phyloP scores from a whole-genome alignment of 2,797 vertebrate genomes.

The Oryzias sinensis region DNA sequence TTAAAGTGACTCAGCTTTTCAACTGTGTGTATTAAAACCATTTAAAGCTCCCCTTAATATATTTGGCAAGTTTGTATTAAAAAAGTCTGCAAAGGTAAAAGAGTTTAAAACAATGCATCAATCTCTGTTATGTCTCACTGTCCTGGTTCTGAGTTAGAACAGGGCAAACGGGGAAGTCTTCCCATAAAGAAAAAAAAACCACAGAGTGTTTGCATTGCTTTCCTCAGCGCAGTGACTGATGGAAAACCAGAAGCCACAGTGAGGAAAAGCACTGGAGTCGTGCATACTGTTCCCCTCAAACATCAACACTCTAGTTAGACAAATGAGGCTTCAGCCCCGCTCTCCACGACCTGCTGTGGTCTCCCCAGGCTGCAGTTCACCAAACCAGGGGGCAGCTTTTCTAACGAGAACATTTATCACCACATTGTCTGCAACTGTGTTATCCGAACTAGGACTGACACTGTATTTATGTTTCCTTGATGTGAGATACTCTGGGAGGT shows the following conservation, averaged over 20 bases:
- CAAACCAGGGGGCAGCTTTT: constrained; percentile 12
- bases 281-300: constrained; percentile 74
- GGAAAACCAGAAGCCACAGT: constrained; percentile 70
- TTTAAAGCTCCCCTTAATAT: constrained; percentile 19
- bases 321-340: constrained; percentile 57
- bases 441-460: constrained; percentile 14
- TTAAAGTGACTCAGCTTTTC: constrained; percentile 2
- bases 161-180: constrained; percentile 58
- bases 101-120: constrained; percentile 62
- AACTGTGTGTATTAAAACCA: constrained; percentile 6
- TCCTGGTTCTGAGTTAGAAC: constrained; percentile 53
- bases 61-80: constrained; percentile 24
- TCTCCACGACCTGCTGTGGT: constrained; percentile 16
- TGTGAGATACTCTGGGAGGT: constrained; percentile 12
- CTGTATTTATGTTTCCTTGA: constrained; percentile 11
- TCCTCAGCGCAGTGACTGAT: constrained; percentile 70
- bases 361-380: constrained; percentile 32
- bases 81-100: constrained; percentile 36
- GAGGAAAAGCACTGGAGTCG: constrained; percentile 59
- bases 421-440: constrained; percentile 10
- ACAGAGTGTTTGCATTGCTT: constrained; percentile 68
- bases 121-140: constrained; percentile 53
- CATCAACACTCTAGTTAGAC: constrained; percentile 76
- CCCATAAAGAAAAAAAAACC: constrained; percentile 51
- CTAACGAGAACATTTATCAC: constrained; percentile 20